A percentile compares a stretch with the other conserved stretches of the same genome.
These are phyloP conservation scores for Pyrochroa serraticornis DNA, from an alignment of 2,888 invertebrate species.

Conservation along the genomic window DNA sequence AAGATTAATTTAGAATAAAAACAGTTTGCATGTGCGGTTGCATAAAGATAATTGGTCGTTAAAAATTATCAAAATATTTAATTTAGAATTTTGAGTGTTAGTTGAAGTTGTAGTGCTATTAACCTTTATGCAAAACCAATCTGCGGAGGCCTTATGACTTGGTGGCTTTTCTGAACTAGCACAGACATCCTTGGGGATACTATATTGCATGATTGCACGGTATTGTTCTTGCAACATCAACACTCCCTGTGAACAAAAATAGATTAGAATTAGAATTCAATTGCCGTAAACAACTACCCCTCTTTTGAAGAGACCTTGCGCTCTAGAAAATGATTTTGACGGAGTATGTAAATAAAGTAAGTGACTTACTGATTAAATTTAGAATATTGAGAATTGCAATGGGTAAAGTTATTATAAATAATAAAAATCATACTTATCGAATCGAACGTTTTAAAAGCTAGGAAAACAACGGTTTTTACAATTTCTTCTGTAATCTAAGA, in stretches of 20 bases:
- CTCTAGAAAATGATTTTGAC: conserved; percentile 44
- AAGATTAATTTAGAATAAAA: no score
- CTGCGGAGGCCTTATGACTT: conserved; percentile 63
- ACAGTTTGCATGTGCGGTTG: no score
- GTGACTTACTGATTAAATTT: conserved; percentile 17
- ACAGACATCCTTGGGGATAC: conserved; percentile 68
- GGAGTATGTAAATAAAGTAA: conserved; percentile 10
- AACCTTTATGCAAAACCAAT: conserved; percentile 74
- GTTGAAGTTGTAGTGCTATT: background rate
- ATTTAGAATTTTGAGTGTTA: background rate
- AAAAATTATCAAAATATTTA: no score
- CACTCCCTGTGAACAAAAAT: conserved; percentile 69
- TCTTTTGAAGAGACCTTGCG: conserved; percentile 56
- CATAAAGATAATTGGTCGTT: no score
- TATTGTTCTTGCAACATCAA: conserved; percentile 75
- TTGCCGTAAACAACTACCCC: conserved; percentile 46
- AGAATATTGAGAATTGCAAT: conserved; percentile 2
- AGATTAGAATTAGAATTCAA: conserved; percentile 35
- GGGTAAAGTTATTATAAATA: conserved; percentile 24
- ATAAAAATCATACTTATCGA: conserved; percentile 40
- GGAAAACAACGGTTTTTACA: conserved; percentile 33
- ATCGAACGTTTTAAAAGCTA: conserved; percentile 34
- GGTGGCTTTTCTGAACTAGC: conserved; percentile 59
- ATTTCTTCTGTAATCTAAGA: conserved; percentile 53
- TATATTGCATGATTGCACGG: conserved; percentile 77